A percentile compares a stretch with the other conserved stretches of the same genome.
Evolutionary conservation across 2,888 invertebrate species (phyloP).

Genomic region (Tuta absoluta): DNA sequence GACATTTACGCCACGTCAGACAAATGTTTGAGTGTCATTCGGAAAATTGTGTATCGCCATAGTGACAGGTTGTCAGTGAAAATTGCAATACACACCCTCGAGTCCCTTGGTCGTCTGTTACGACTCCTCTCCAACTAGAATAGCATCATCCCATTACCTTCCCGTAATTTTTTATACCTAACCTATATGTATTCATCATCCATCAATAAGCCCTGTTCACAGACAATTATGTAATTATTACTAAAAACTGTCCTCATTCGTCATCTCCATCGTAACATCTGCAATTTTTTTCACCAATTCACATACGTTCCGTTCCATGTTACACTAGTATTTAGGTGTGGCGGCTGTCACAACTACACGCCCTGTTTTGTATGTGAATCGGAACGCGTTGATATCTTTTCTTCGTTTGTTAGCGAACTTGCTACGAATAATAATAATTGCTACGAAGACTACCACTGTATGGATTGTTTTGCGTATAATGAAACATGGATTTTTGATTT

Average conservation of each 20-base stretch:
- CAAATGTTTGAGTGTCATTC: too few relatives aligned
- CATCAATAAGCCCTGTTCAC: not conserved
- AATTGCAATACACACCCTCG: too few relatives aligned
- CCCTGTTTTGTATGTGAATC: constrained; percentile 16
- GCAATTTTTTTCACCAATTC: constrained; percentile 5
- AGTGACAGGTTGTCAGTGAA: too few relatives aligned
- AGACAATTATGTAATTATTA: not conserved
- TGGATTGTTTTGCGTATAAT: not conserved
- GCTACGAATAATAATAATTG: not conserved
- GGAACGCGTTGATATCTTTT: constrained; percentile 22
- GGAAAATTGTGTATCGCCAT: too few relatives aligned
- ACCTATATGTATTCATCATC: not conserved
- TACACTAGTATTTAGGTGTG: not conserved
- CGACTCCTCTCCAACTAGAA: too few relatives aligned
- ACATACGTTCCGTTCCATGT: constrained; percentile 1
- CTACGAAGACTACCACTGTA: not conserved
- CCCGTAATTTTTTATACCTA: too few relatives aligned
- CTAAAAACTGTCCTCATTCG: constrained; percentile 4
- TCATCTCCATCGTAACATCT: constrained; percentile 11
- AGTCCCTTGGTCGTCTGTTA: too few relatives aligned
- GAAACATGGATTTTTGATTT: too few relatives aligned
- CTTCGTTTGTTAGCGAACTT: not conserved
- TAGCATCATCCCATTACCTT: too few relatives aligned
- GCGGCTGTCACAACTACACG: not conserved
- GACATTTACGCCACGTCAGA: too few relatives aligned